These are phyloP conservation scores for Sitta europaea DNA, from an alignment of 2,113 vertebrate species.

Conservation along the genomic window DNA sequence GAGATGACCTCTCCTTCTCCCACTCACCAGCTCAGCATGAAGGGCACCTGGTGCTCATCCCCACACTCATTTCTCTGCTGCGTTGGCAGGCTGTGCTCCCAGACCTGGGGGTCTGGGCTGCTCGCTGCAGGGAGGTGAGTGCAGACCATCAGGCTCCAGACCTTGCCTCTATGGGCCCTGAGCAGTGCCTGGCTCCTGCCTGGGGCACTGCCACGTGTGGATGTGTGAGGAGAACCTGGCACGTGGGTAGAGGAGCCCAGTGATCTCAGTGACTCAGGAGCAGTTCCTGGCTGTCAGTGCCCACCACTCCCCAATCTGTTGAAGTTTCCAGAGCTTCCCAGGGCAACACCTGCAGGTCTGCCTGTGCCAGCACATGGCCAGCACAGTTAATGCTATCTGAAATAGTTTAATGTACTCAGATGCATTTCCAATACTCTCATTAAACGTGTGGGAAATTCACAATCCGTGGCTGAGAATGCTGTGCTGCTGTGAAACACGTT, in stretches of 20 bases:
- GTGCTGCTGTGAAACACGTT: no score
- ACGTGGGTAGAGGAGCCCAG: not conserved
- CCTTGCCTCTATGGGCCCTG: not conserved
- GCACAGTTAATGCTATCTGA: not conserved
- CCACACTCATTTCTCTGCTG: not conserved
- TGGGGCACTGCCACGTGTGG: accelerated
- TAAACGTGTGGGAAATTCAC: not conserved
- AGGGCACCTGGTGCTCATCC: not conserved
- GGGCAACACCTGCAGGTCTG: not conserved
- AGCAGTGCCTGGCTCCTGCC: not conserved
- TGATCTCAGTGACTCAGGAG: not conserved
- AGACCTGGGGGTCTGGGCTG: not conserved
- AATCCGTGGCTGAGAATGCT: not conserved
- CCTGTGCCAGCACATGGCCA: not conserved
- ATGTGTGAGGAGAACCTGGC: not conserved
- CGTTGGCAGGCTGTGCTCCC: accelerated
- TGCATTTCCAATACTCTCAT: not conserved
- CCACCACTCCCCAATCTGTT: not conserved
- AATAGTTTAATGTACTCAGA: not conserved
- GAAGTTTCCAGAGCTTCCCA: not conserved
- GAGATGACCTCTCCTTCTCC: not conserved
- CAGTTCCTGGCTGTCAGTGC: not conserved
- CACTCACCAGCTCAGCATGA: not conserved
- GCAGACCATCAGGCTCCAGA: accelerated
- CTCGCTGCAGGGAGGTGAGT: not conserved